Conservation (phyloP, 30 jellyfish, hydroid and myxozoan genomes). For the Morbakka virulenta region DNA sequence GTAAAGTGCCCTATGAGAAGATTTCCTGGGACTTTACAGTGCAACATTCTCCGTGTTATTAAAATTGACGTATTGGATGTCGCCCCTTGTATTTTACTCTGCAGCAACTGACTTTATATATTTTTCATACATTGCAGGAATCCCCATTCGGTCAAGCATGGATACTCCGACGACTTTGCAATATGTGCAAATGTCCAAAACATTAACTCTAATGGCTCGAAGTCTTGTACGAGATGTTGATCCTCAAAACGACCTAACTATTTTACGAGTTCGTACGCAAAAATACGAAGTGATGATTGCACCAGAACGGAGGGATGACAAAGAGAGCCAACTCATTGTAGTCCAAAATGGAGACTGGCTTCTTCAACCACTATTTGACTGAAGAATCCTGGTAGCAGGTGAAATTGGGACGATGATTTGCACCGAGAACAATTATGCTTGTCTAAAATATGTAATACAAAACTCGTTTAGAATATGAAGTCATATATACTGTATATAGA, state of each 20-base stretch:
- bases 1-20: background rate
- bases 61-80: too few relatives aligned
- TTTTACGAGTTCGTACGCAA: conserved; percentile 56
- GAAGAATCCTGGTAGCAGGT: too few relatives aligned
- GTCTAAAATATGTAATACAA: too few relatives aligned
- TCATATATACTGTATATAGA: too few relatives aligned
- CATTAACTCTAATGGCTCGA: conserved; percentile 42
- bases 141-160: conserved; percentile 63
- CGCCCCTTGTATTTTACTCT: too few relatives aligned
- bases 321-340: conserved; percentile 53
- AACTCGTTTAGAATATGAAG: too few relatives aligned
- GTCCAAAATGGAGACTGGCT: conserved; percentile 63
- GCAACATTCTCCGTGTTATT: too few relatives aligned
- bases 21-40: too few relatives aligned
- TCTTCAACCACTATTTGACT: too few relatives aligned
- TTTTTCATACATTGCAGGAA: conserved; percentile 17
- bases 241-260: conserved; percentile 52
- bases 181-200: conserved; percentile 49
- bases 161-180: conserved; percentile 64
- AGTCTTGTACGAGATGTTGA: conserved; percentile 63
- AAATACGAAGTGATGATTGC: conserved; percentile 66
- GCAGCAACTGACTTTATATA: too few relatives aligned
- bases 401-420: too few relatives aligned
- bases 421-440: too few relatives aligned
- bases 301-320: conserved; percentile 55